Evolutionary conservation across 2,888 invertebrate genomes (phyloP).

Genomic region (Geotrupes spiniger): DNA sequence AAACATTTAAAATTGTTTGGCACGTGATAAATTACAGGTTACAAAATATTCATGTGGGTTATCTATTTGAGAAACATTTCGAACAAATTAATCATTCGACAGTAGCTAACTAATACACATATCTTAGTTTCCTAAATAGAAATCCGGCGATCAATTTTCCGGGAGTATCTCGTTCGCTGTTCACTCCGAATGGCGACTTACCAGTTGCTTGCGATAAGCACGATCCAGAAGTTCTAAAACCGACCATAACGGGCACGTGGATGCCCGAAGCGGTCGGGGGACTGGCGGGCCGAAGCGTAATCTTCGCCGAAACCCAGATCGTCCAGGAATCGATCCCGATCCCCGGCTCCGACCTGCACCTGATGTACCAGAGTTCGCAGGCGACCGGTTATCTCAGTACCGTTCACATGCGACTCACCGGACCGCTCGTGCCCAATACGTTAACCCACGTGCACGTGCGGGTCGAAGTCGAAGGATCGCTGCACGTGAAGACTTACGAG

Average conservation of each 20-base stretch:
- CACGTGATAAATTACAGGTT: no score
- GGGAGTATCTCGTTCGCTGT: conserved; percentile 56
- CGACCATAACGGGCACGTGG: conserved; percentile 86
- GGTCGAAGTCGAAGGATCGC: conserved; percentile 89
- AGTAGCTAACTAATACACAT: neutral
- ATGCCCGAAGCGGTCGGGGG: conserved; percentile 87
- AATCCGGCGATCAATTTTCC: conserved; percentile 55
- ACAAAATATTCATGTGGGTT: no score
- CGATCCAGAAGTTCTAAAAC: conserved; percentile 79
- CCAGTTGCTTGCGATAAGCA: conserved; percentile 77
- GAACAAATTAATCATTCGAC: no score
- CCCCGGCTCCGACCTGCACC: conserved; percentile 88
- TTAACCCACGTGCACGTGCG: conserved; percentile 87
- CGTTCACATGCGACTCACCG: conserved; percentile 85
- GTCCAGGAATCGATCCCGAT: conserved; percentile 95
- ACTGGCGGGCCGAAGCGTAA: conserved; percentile 74
- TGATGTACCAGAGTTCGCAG: conserved; percentile 95
- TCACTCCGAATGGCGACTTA: conserved; percentile 52
- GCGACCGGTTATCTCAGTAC: conserved; percentile 92
- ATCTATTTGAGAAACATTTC: no score
- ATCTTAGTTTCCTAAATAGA: conserved; percentile 39
- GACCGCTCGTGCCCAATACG: conserved; percentile 72
- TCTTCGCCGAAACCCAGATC: conserved; percentile 92
- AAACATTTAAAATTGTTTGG: no score
- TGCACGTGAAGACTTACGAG: conserved; percentile 90